phyloP scores from a whole-genome alignment of 2,113 vertebrate genomes.

The Dinomys branickii region DNA sequence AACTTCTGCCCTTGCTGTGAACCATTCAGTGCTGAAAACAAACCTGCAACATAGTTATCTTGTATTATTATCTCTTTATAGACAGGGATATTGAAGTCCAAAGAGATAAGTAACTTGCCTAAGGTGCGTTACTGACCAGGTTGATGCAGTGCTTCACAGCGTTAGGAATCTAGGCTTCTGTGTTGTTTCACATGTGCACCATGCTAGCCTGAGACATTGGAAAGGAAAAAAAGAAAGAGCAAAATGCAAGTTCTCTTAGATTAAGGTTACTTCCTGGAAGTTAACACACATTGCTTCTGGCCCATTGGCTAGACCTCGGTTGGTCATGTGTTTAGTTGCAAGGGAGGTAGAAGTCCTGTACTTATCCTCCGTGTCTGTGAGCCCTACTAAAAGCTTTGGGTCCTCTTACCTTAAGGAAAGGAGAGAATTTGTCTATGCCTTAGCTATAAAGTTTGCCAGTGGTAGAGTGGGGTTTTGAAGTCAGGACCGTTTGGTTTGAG shows the following conservation, averaged over 20 bases:
- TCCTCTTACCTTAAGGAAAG: background rate
- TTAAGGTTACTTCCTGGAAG: background rate
- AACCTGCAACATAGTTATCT: background rate
- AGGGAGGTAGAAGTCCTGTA: background rate
- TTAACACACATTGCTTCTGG: background rate
- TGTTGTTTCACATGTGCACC: background rate
- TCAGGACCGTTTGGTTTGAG: background rate
- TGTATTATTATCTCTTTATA: background rate
- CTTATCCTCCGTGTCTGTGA: background rate
- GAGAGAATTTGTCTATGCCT: background rate
- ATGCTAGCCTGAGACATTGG: background rate
- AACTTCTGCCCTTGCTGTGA: background rate
- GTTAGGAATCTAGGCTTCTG: background rate
- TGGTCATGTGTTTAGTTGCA: background rate
- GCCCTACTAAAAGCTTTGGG: background rate
- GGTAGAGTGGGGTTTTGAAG: conserved; percentile 5
- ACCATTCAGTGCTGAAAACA: background rate
- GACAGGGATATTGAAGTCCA: background rate
- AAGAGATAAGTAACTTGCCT: background rate
- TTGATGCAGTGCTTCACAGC: background rate
- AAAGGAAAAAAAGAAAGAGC: background rate
- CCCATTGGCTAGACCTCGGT: background rate
- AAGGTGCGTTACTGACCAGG: background rate
- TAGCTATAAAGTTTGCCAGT: background rate
- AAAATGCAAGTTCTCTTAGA: background rate